Conservation (phyloP, 2,113 vertebrate genomes). For the Callochromis pleurospilus region DNA sequence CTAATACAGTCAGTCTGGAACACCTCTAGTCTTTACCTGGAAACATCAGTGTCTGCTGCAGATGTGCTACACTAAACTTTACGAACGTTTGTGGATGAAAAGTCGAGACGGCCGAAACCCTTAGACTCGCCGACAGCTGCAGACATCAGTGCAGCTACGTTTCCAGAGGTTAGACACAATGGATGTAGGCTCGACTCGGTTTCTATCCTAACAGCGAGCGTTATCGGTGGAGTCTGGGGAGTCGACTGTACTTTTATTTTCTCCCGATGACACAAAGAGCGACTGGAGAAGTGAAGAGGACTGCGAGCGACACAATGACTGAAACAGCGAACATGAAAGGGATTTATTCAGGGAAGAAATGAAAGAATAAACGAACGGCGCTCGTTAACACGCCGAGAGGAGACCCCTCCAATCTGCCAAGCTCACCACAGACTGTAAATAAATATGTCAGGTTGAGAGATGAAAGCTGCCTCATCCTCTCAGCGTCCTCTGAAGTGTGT, state of each 20-base stretch:
- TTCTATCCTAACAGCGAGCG: background rate
- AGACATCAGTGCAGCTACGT: background rate
- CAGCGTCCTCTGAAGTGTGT: constrained; percentile 22
- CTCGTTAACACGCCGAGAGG: background rate
- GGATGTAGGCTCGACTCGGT: background rate
- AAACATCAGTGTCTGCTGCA: background rate
- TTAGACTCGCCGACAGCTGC: background rate
- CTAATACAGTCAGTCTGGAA: background rate
- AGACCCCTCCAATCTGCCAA: background rate
- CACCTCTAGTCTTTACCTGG: background rate
- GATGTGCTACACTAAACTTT: background rate
- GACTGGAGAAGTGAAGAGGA: background rate
- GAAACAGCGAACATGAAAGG: constrained; percentile 2
- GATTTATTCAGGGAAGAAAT: background rate
- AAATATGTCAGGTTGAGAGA: constrained; percentile 36
- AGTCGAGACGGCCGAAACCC: fast-evolving
- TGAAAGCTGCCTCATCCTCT: constrained; percentile 30
- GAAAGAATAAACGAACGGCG: background rate
- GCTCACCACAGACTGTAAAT: constrained; percentile 24
- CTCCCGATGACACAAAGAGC: background rate
- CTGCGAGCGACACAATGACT: background rate
- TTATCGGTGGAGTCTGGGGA: background rate
- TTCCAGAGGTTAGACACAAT: background rate
- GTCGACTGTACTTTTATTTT: background rate
- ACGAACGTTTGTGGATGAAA: fast-evolving